Conservation (phyloP, 2,888 invertebrate species). For the Sycophila texana region DNA sequence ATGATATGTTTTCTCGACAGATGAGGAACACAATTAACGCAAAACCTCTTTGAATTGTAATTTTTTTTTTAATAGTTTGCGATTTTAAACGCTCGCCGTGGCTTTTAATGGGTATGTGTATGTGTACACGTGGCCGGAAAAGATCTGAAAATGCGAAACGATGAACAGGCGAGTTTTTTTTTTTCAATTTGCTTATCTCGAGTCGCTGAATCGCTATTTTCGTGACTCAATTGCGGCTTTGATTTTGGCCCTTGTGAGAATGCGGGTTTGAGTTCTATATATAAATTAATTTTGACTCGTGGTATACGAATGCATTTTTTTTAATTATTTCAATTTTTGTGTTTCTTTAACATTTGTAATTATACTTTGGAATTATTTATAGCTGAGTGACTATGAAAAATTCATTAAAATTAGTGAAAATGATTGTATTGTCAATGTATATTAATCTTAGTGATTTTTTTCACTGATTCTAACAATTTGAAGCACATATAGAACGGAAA, state of each 20-base stretch:
- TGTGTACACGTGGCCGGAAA: constrained; percentile 63
- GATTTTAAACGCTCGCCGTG: too few species aligned
- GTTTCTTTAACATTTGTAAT: too few species aligned
- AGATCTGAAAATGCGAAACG: constrained; percentile 62
- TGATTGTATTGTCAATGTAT: neutral
- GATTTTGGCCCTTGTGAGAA: too few species aligned
- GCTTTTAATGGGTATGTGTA: constrained; percentile 3
- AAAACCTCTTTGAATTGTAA: constrained; percentile 42
- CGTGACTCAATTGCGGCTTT: neutral
- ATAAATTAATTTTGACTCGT: too few species aligned
- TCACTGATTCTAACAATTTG: too few species aligned
- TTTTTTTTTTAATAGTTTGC: constrained; percentile 25
- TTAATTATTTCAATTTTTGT: too few species aligned
- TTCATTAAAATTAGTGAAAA: neutral
- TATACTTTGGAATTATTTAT: too few species aligned
- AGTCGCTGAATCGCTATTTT: constrained; percentile 47
- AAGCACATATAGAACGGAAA: too few species aligned
- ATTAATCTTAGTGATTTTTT: too few species aligned
- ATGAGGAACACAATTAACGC: constrained; percentile 46
- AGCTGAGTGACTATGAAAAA: too few species aligned
- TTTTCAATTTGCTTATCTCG: constrained; percentile 27
- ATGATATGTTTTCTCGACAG: constrained; percentile 25
- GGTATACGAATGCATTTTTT: too few species aligned
- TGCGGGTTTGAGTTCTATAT: too few species aligned
- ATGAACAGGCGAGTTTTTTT: constrained; percentile 53